A percentile compares a stretch with the other conserved stretches of the same genome.
Evolutionary conservation across 2,113 vertebrate genomes (phyloP).

Genomic region (Terrapene triunguis): DNA sequence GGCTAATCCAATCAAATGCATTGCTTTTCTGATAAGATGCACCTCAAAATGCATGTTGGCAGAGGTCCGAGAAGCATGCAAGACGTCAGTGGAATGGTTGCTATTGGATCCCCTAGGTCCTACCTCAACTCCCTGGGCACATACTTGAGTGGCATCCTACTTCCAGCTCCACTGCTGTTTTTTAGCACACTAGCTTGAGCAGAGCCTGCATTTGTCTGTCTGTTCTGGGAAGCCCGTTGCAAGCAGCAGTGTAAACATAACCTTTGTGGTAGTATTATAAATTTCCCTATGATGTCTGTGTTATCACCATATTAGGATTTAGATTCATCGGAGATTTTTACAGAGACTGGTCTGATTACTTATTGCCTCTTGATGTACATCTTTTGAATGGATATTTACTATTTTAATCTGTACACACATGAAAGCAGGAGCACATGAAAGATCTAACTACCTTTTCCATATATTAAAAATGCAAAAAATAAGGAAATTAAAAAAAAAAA

Average conservation of each 20-base stretch:
- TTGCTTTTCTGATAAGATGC: background rate
- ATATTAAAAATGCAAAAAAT: background rate
- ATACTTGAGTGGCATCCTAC: no score
- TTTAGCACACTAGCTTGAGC: no score
- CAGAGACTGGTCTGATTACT: background rate
- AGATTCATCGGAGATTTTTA: background rate
- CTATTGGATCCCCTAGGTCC: no score
- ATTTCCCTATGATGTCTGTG: fast-evolving
- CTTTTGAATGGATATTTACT: background rate
- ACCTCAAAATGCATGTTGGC: no score
- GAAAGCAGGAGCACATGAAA: background rate
- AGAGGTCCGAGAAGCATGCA: background rate
- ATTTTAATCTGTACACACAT: background rate
- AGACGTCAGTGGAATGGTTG: background rate
- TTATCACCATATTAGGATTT: background rate
- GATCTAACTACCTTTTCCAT: background rate
- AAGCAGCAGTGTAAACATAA: no score
- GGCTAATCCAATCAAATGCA: background rate
- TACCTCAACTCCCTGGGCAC: no score
- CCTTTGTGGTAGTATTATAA: fast-evolving
- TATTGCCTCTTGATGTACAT: background rate
- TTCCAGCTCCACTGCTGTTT: no score
- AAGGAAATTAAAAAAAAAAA: background rate
- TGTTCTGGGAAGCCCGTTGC: no score
- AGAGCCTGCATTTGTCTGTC: no score